These are phyloP conservation scores for Mormoops blainvillei DNA, from an alignment of 2,113 vertebrate genomes.

Conservation along the genomic window DNA sequence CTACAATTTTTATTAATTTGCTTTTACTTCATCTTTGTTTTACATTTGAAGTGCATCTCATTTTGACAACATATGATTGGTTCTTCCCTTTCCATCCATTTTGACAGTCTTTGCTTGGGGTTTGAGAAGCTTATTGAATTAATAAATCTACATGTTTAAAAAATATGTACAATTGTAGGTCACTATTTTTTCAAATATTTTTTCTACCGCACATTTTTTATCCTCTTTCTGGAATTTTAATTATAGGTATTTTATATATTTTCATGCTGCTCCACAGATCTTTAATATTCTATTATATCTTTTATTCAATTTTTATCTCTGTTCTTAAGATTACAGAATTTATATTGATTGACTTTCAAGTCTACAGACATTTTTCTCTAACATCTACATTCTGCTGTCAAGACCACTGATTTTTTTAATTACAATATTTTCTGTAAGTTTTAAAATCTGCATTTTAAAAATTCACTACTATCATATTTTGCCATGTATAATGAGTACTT, in stretches of 20 bases:
- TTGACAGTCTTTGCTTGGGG: background rate
- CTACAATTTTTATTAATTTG: background rate
- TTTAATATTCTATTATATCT: background rate
- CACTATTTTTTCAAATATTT: background rate
- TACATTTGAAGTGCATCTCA: background rate
- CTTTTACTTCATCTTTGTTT: background rate
- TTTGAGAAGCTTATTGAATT: background rate
- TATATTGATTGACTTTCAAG: background rate
- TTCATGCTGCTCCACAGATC: background rate
- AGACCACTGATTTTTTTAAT: background rate
- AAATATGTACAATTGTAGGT: background rate
- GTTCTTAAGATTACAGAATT: background rate
- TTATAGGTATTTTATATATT: background rate
- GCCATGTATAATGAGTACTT: too few relatives aligned
- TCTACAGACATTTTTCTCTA: background rate
- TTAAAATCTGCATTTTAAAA: background rate
- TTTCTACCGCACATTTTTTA: background rate
- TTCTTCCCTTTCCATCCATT: background rate
- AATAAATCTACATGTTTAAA: background rate
- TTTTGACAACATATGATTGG: background rate
- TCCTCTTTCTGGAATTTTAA: background rate
- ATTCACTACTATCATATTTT: background rate
- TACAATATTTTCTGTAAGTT: background rate
- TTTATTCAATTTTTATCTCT: background rate
- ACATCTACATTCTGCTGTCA: background rate